Percentiles rank a stretch among this genome's conserved stretches.
Conservation (phyloP, 1,140 invertebrate genomes). For the Hesperophylax magnus region DNA sequence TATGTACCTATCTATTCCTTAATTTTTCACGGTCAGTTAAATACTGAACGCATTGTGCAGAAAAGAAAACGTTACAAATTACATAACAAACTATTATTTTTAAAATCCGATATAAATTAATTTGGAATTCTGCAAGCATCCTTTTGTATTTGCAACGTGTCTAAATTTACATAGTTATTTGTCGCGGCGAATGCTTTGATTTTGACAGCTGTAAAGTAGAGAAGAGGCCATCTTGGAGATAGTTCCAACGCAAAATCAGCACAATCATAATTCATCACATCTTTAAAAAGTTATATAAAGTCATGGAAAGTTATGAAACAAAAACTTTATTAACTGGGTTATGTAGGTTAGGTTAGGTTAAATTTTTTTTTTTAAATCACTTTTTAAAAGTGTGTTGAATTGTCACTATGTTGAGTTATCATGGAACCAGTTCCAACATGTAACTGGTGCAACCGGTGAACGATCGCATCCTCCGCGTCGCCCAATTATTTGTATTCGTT, state of each 20-base stretch:
- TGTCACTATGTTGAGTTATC: too few species aligned
- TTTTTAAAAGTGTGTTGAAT: too few species aligned
- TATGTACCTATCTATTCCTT: too few species aligned
- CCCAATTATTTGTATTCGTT: not conserved
- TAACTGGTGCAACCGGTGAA: not conserved
- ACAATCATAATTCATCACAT: too few species aligned
- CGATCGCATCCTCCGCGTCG: not conserved
- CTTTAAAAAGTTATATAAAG: too few species aligned
- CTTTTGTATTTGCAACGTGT: not conserved
- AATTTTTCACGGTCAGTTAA: too few species aligned
- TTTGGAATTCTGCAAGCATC: not conserved
- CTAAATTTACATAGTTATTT: not conserved
- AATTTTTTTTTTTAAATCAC: too few species aligned
- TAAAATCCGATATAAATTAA: not conserved
- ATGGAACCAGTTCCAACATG: not conserved
- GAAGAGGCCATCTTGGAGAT: constrained; percentile 6
- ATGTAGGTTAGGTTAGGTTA: too few species aligned
- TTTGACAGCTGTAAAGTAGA: constrained; percentile 12
- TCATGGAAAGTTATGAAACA: too few species aligned
- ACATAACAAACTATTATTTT: not conserved
- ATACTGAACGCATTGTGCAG: too few species aligned
- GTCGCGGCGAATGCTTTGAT: not conserved
- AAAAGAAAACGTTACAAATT: not conserved
- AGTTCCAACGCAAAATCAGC: too few species aligned
- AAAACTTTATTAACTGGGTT: too few species aligned